Percentiles rank a stretch among this genome's conserved stretches.
Conservation (phyloP, 2,888 invertebrate species). For the Drosophila planitibia region DNA sequence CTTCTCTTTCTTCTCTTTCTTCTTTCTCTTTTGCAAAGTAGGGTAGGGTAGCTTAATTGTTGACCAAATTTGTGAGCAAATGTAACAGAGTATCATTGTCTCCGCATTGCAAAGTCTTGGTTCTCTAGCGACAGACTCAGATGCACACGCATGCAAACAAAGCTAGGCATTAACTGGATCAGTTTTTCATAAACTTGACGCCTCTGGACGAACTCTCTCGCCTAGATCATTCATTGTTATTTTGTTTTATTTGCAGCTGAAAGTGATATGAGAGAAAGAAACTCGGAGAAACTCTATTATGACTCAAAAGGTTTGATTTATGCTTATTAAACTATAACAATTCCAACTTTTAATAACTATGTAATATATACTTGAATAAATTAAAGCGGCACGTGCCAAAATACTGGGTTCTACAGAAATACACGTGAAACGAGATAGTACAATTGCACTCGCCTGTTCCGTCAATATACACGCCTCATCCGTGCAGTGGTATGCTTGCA, state of each 20-base stretch:
- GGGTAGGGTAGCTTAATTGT: background rate
- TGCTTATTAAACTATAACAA: background rate
- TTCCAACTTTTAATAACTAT: background rate
- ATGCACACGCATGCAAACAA: background rate
- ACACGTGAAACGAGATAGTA: constrained; percentile 95
- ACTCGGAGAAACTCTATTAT: constrained; percentile 81
- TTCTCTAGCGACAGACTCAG: background rate
- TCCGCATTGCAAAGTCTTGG: background rate
- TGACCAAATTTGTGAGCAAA: background rate
- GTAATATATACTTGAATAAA: background rate
- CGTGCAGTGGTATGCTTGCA: constrained; percentile 88
- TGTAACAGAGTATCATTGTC: background rate
- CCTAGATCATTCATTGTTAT: background rate
- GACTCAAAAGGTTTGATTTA: constrained; percentile 82
- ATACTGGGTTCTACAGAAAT: constrained; percentile 94
- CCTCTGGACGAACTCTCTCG: background rate
- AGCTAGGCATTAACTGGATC: background rate
- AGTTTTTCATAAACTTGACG: background rate
- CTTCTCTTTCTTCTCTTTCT: background rate
- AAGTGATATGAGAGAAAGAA: constrained; percentile 80
- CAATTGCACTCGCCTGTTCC: constrained; percentile 94
- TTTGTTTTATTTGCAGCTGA: constrained; percentile 76
- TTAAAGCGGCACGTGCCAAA: constrained; percentile 93
- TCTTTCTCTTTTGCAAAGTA: background rate
- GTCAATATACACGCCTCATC: constrained; percentile 94